These are phyloP conservation scores for Deroptyus accipitrinus DNA, from an alignment of 2,113 vertebrate species.

Conservation along the genomic window DNA sequence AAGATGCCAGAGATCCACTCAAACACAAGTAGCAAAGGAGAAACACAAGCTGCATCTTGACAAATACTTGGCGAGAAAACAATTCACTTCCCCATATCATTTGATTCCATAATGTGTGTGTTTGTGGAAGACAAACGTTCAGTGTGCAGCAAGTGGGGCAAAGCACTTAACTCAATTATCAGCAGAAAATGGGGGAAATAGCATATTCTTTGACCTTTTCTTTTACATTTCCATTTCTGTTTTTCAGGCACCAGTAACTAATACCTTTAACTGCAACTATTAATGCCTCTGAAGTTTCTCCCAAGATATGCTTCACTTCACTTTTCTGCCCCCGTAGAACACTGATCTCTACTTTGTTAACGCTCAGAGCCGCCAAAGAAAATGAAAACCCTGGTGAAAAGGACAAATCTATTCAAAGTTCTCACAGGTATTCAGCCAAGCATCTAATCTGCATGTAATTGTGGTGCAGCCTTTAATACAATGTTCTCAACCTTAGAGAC, in stretches of 20 bases:
- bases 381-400: slow-evolving; percentile 66
- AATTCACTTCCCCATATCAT: not conserved
- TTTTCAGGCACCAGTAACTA: slow-evolving; percentile 11
- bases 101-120: not conserved
- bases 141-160: not conserved
- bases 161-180: not conserved
- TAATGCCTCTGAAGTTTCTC: slow-evolving; percentile 34
- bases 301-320: not conserved
- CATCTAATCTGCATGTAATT: slow-evolving; percentile 70
- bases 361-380: slow-evolving; percentile 52
- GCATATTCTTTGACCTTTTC: not conserved
- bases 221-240: not conserved
- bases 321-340: slow-evolving; percentile 24
- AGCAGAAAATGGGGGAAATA: not conserved
- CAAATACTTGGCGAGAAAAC: not conserved
- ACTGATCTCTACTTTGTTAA: slow-evolving; percentile 66
- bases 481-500: slow-evolving; percentile 5
- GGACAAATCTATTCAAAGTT: slow-evolving; percentile 64
- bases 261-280: slow-evolving; percentile 1
- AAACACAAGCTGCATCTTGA: not conserved
- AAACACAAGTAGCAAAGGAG: not conserved
- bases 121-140: not conserved
- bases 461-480: slow-evolving; percentile 34
- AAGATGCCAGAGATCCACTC: not conserved
- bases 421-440: slow-evolving; percentile 58